Evolutionary conservation across 1,140 invertebrate species (phyloP), one percentile per base, ranked within the genome.

Genomic region (Leptinotarsa texana): DNA sequence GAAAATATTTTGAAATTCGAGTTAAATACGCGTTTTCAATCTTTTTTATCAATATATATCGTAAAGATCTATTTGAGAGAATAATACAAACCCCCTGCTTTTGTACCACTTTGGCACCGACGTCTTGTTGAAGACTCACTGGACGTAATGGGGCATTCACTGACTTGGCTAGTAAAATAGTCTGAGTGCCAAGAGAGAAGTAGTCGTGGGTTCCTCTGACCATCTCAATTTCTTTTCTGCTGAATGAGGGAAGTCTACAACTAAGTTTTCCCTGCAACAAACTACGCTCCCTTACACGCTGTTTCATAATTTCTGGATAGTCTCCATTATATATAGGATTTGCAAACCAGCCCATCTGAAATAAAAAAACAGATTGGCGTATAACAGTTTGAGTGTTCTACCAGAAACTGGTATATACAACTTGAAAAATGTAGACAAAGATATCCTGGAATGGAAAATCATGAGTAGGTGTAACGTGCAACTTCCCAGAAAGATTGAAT

Each of bases 301-400:
- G 0, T 11, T 67, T 74, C 72, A 74, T 74, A 33, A 67, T 24
- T 67, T 67, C 15, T 22, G 72, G 72, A 47, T 63, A 74, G n/a
- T 74, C 48, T 22, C 72, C 72, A 13, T 27, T 17, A 17, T 51
- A 75, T 0, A 92, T 91, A 84, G 92, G 93, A 81, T 92, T 89
- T 0, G 66, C 63, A 51, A 21, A 66, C 63, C 63, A 66, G 33
- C 63, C 63, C 22, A 66, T 13, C 63, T 66, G n/a, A 24, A 66
- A 66, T 66, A 24, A 22, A 66, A 5, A 66, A 22, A 13, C 13
- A 24, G 11, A 17, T 62, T n/a, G 5, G 17, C 0, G 5, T 18
- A 3, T n/a, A 4, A n/a, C 21, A 13, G 17, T 3, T 17, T 18
- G 17, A 62, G 17, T 21, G 5, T 4, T 18, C 0, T 62, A n/a